Conservation (phyloP, 2,797 vertebrate genomes). For the Periophthalmus magnuspinnatus region DNA sequence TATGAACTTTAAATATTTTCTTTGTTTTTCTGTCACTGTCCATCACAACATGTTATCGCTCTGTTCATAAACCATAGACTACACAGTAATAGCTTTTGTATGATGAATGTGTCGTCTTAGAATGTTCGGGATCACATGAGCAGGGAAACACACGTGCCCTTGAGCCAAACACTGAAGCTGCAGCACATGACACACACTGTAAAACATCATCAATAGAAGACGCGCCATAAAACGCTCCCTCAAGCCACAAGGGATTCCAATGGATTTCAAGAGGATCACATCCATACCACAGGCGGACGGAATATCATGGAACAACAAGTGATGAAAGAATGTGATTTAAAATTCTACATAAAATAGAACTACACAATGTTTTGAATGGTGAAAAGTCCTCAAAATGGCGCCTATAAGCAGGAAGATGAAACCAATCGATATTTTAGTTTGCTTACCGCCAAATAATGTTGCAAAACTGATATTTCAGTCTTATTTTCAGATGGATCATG, state of each 20-base stretch:
- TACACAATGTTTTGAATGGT: no score
- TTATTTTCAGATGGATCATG: no score
- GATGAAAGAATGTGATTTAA: no score
- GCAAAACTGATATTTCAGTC: no score
- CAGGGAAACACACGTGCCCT: conserved; percentile 21
- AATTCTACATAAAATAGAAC: no score
- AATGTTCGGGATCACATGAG: conserved; percentile 30
- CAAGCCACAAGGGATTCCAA: conserved; percentile 26
- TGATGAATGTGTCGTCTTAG: background rate
- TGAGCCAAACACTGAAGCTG: conserved; percentile 9
- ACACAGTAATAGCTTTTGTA: background rate
- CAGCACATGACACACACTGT: conserved; percentile 35
- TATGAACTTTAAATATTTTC: no score
- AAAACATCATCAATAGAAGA: conserved; percentile 7
- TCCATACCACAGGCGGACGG: background rate
- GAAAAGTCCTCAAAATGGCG: no score
- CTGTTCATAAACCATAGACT: background rate
- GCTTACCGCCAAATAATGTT: no score
- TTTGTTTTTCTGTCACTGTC: no score
- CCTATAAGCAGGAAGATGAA: no score
- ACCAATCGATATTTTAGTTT: no score
- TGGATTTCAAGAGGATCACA: conserved; percentile 27
- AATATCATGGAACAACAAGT: background rate
- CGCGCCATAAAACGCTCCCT: conserved; percentile 11
- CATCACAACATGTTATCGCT: no score